Evolutionary conservation across 2,113 vertebrate genomes (phyloP).

Genomic region (Cyprinodon variegatus): DNA sequence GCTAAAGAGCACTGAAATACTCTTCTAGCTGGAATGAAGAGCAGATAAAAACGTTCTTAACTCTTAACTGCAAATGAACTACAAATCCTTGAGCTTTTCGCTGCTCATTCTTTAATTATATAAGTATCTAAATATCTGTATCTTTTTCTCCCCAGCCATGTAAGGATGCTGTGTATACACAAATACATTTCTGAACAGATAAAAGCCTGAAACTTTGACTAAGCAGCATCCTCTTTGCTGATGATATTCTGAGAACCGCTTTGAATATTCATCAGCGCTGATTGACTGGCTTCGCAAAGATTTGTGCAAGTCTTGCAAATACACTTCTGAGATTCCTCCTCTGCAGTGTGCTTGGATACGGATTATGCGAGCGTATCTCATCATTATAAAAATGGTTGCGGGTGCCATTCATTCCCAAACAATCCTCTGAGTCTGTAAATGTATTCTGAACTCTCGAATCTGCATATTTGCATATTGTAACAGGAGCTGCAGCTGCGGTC

Average conservation of each 20-base stretch:
- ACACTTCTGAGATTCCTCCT: slow-evolving; percentile 62
- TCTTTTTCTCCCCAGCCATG: slow-evolving; percentile 23
- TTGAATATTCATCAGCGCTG: slow-evolving; percentile 52
- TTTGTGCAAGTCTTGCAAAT: slow-evolving; percentile 58
- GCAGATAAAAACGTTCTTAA: slow-evolving; percentile 74
- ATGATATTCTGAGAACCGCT: slow-evolving; percentile 28
- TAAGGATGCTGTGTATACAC: slow-evolving; percentile 48
- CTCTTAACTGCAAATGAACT: slow-evolving; percentile 72
- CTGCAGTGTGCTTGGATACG: slow-evolving; percentile 47
- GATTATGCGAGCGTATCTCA: slow-evolving; percentile 59
- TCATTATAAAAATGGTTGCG: slow-evolving; percentile 58
- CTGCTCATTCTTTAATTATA: slow-evolving; percentile 73
- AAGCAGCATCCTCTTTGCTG: slow-evolving; percentile 18
- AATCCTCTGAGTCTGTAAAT: slow-evolving; percentile 64
- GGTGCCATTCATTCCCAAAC: slow-evolving; percentile 66
- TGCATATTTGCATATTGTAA: slow-evolving; percentile 79
- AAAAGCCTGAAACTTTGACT: slow-evolving; percentile 50
- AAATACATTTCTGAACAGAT: slow-evolving; percentile 47
- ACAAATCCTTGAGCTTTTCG: slow-evolving; percentile 74
- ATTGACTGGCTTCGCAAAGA: slow-evolving; percentile 58
- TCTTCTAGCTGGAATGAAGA: slow-evolving; percentile 67
- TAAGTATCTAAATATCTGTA: slow-evolving; percentile 56
- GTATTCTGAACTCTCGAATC: slow-evolving; percentile 74
- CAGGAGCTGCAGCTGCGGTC: slow-evolving; percentile 76
- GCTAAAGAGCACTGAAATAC: slow-evolving; percentile 61